phyloP scores from a whole-genome alignment of 2,113 vertebrate genomes.

The Albula goreensis region DNA sequence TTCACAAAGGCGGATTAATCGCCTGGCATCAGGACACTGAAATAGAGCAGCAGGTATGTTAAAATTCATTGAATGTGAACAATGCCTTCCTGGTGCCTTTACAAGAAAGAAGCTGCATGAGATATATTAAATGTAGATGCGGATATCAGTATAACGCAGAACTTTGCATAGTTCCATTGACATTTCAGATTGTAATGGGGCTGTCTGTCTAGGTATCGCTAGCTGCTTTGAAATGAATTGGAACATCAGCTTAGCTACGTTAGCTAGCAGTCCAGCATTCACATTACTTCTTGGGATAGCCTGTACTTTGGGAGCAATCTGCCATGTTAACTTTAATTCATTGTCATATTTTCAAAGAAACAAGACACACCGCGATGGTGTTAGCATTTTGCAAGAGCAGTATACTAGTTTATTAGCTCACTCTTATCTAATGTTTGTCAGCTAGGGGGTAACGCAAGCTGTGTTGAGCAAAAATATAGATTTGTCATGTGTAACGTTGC shows the following conservation, averaged over 20 bases:
- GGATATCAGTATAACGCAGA: not conserved
- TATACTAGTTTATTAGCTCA: not conserved
- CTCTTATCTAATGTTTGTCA: not conserved
- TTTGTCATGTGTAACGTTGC: no score
- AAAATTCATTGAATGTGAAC: not conserved
- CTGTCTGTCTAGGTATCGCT: not conserved
- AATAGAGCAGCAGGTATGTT: slow-evolving; percentile 39
- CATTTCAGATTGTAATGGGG: not conserved
- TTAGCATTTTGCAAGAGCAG: not conserved
- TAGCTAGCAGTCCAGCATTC: not conserved
- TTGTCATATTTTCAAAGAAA: not conserved
- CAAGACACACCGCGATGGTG: not conserved
- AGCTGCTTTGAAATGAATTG: not conserved
- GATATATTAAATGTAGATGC: not conserved
- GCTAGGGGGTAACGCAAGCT: not conserved
- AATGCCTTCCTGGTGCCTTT: not conserved
- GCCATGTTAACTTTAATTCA: not conserved
- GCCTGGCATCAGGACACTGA: not conserved
- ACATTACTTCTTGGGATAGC: not conserved
- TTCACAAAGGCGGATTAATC: slow-evolving; percentile 21
- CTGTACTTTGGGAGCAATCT: not conserved
- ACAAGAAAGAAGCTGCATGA: not conserved
- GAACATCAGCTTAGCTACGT: not conserved
- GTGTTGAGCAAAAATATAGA: not conserved
- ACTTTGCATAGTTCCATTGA: slow-evolving; percentile 9